Percentiles rank a stretch among this genome's conserved stretches.
Conservation (phyloP, 2,797 vertebrate species). For the Sebastes melanostomus region DNA sequence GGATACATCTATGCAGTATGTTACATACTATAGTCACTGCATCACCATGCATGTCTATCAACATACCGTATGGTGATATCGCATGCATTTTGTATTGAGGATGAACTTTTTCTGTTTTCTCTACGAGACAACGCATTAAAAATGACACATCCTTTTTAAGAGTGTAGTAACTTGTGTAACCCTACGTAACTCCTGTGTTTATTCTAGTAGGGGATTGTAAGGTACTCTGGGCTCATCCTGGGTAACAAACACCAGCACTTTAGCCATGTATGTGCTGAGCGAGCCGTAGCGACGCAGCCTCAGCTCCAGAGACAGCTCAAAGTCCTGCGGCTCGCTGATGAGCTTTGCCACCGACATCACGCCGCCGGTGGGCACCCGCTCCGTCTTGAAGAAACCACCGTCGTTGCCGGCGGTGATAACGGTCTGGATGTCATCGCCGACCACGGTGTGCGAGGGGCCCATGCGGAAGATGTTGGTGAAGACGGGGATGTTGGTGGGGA, state of each 20-base stretch:
- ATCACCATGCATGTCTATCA: not conserved
- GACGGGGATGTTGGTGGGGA: slow-evolving; percentile 95
- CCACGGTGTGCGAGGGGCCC: slow-evolving; percentile 89
- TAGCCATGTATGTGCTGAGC: slow-evolving; percentile 89
- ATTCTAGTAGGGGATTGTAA: slow-evolving; percentile 65
- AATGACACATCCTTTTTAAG: slow-evolving; percentile 38
- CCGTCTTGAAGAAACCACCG: slow-evolving; percentile 89
- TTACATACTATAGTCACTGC: not conserved
- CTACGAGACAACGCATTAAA: not conserved
- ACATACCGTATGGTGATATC: not conserved
- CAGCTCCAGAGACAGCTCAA: slow-evolving; percentile 92
- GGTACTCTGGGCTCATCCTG: slow-evolving; percentile 81
- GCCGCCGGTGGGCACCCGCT: slow-evolving; percentile 85
- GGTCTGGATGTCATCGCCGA: slow-evolving; percentile 91
- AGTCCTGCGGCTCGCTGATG: slow-evolving; percentile 88
- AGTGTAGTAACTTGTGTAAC: not conserved
- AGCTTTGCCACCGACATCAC: slow-evolving; percentile 89
- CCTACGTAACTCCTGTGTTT: not conserved
- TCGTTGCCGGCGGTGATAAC: slow-evolving; percentile 91
- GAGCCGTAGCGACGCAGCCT: slow-evolving; percentile 87
- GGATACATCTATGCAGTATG: not conserved
- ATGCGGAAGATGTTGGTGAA: slow-evolving; percentile 97
- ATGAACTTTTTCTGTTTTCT: not conserved
- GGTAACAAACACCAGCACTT: slow-evolving; percentile 92
- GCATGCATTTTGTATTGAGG: not conserved